Evolutionary conservation across 2,113 vertebrate genomes (phyloP), one percentile per base, ranked within the genome.

Genomic region (Paramisgurnus dabryanus): DNA sequence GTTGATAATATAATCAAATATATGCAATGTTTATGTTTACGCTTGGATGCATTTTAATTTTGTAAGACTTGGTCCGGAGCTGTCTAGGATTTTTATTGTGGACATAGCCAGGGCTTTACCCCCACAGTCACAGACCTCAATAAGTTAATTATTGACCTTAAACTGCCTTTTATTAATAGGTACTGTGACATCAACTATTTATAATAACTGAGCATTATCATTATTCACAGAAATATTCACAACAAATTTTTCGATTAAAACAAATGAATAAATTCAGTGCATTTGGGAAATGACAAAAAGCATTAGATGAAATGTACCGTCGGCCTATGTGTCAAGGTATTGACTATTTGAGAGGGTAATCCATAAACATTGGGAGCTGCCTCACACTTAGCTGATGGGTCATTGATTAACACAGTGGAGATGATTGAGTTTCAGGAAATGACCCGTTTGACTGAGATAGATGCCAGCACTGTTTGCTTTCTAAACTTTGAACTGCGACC

Each of bases 331-430:
- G 40, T 67, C 70, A 60, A 67, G 63, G 47, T 78, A 60, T 67
- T 17, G 61, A 60, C 15, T 61, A 0, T 17, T 10, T 43, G 53
- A 66, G 15, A 58, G 64, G 53, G 34, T 57, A 40, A 69, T 69
- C 72, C 8, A 70, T 55, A 69, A 68, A 53, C 9, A 64, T 75
- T 57, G 67, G 65, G 71, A 81, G 15, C 64, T 49, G 41, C 6
- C 18, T 68, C 65, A 64, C 57, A 49, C 66, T 77, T 67, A 73
- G 67, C 41, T 27, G 40, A 83, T 39, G 27, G 58, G 17, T 55
- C 64, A 80, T 70, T 78, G 82, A 84, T 80, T 78, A 47, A 60
- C 27, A 17, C 61, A 17, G 9, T 53, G 43, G 53, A 75, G 72
- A 47, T 50, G 78, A 84, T 45, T 67, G 61, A 67, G 58, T 66